Evolutionary conservation across 92 coral and sea anemone species (phyloP).

Genomic region (Siderastrea radians): DNA sequence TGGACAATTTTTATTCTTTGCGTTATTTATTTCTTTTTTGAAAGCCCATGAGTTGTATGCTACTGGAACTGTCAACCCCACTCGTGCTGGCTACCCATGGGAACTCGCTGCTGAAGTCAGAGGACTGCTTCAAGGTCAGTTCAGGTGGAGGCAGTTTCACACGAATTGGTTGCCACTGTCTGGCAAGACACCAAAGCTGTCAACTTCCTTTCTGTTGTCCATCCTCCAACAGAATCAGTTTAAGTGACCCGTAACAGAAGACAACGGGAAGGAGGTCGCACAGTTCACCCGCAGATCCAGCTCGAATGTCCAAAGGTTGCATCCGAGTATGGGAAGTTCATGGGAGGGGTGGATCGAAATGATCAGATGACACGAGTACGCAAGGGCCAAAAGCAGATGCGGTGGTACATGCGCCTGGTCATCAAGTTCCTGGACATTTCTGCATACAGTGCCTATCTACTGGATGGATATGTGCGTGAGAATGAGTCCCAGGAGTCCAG

Average conservation of each 20-base stretch:
- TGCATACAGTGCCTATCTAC: slow-evolving; percentile 25
- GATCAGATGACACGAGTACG: slow-evolving; percentile 40
- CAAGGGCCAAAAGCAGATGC: slow-evolving; percentile 38
- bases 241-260: not conserved
- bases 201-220: slow-evolving; percentile 40
- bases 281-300: slow-evolving; percentile 20
- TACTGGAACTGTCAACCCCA: not conserved
- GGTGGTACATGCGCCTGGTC: slow-evolving; percentile 57
- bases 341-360: slow-evolving; percentile 54
- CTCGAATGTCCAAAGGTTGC: slow-evolving; percentile 44
- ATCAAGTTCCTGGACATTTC: slow-evolving; percentile 22
- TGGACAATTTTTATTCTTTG: slow-evolving; percentile 67
- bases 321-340: slow-evolving; percentile 38
- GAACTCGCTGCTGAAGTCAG: not conserved
- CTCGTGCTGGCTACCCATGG: slow-evolving; percentile 40
- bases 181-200: slow-evolving; percentile 69
- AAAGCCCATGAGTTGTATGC: too few species aligned
- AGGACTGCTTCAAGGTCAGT: not conserved
- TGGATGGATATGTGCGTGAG: slow-evolving; percentile 35
- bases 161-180: slow-evolving; percentile 44
- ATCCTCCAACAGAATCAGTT: slow-evolving; percentile 30
- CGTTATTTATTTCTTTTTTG: too few species aligned
- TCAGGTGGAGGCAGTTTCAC: slow-evolving; percentile 6
- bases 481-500: slow-evolving; percentile 16
- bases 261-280: not conserved